These are phyloP conservation scores for Gasterosteus aculeatus DNA, from an alignment of 2,113 vertebrate genomes.

Conservation along the genomic window DNA sequence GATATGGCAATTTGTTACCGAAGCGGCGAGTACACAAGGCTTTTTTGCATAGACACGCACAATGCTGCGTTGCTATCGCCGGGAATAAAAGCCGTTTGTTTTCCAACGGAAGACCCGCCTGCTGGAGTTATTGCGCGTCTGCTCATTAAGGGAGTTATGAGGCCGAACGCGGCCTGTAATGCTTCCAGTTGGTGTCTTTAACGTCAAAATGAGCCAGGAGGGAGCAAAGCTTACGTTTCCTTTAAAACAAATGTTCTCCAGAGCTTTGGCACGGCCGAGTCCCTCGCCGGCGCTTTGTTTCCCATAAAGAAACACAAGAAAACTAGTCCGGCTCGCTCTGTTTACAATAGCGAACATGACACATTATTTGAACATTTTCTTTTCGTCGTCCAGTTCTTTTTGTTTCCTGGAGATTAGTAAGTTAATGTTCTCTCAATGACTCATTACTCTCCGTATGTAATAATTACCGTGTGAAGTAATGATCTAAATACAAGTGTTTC, in stretches of 20 bases:
- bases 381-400: constrained; percentile 52
- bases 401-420: constrained; percentile 72
- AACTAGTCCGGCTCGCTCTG: constrained; percentile 46
- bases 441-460: constrained; percentile 76
- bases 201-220: constrained; percentile 53
- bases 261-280: constrained; percentile 44
- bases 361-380: constrained; percentile 59
- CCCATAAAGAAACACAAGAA: constrained; percentile 44
- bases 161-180: constrained; percentile 64
- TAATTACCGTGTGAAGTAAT: constrained; percentile 78
- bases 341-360: constrained; percentile 58
- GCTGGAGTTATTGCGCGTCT: constrained; percentile 64
- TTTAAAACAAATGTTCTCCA: constrained; percentile 49
- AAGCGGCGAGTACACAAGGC: constrained; percentile 78
- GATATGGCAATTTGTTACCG: constrained; percentile 85
- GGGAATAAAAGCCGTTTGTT: constrained; percentile 72
- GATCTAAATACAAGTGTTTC: constrained; percentile 77
- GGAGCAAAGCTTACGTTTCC: constrained; percentile 50
- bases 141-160: constrained; percentile 64
- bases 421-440: constrained; percentile 76
- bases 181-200: constrained; percentile 64
- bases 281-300: constrained; percentile 43
- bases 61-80: constrained; percentile 47
- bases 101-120: constrained; percentile 69
- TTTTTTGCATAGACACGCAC: constrained; percentile 72